phyloP scores from a whole-genome alignment of 2,888 invertebrate species.

The Oeneis ivallda region DNA sequence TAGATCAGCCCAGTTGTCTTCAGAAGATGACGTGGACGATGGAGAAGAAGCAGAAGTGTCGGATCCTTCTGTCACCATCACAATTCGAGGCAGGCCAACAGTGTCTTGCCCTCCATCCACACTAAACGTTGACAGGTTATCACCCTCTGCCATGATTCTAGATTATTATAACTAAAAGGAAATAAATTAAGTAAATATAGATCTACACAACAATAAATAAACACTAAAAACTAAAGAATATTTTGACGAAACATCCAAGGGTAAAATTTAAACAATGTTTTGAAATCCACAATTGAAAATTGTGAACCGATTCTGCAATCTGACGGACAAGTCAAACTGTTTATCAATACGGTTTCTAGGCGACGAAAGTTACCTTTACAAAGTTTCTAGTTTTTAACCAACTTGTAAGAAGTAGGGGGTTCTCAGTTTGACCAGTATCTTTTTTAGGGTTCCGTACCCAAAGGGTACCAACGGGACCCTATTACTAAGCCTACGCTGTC shows the following conservation, averaged over 20 bases:
- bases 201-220: not conserved
- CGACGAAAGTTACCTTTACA: constrained; percentile 49
- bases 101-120: constrained; percentile 74
- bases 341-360: constrained; percentile 66
- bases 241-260: not conserved
- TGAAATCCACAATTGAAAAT: not conserved
- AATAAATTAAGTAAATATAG: not conserved
- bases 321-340: constrained; percentile 23
- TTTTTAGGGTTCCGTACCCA: too few relatives aligned
- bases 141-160: constrained; percentile 59
- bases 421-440: too few relatives aligned
- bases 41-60: constrained; percentile 82
- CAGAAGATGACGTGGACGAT: constrained; percentile 80
- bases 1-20: constrained; percentile 84
- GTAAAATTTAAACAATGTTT: not conserved
- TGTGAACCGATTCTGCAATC: not conserved
- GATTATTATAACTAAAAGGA: constrained; percentile 13
- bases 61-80: constrained; percentile 82
- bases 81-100: constrained; percentile 79
- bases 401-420: too few relatives aligned
- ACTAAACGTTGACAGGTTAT: constrained; percentile 70
- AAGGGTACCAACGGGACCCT: too few relatives aligned
- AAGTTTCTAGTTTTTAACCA: not conserved
- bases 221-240: not conserved
- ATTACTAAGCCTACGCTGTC: too few relatives aligned